A percentile compares a stretch with the other conserved stretches of the same genome.
Evolutionary conservation across 2,888 invertebrate genomes (phyloP).

Genomic region (Anagyrus pseudococci): DNA sequence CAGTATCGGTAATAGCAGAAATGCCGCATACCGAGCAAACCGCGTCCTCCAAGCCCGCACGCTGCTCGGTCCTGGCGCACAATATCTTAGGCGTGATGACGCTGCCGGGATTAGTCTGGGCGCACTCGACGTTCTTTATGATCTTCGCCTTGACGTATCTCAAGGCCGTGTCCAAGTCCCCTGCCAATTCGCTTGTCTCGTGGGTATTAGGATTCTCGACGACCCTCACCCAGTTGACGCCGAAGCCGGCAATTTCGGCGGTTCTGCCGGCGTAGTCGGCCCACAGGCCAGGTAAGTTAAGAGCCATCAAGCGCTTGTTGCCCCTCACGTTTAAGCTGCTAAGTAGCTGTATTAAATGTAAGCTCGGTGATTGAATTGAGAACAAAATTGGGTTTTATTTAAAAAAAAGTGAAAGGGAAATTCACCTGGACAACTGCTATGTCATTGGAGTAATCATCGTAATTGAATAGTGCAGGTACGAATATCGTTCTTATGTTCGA

Average conservation of each 20-base stretch:
- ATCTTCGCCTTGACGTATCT: constrained; percentile 24
- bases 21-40: too few relatives aligned
- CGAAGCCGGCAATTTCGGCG: constrained; percentile 19
- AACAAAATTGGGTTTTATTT: too few relatives aligned
- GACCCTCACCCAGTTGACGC: too few relatives aligned
- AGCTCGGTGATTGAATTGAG: constrained; percentile 23
- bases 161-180: too few relatives aligned
- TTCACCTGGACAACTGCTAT: constrained; percentile 36
- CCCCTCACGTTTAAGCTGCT: too few relatives aligned
- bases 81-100: constrained; percentile 8
- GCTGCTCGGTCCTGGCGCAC: constrained; percentile 22
- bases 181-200: too few relatives aligned
- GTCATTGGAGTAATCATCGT: constrained; percentile 15
- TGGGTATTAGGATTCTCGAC: too few relatives aligned
- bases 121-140: constrained; percentile 19
- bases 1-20: too few relatives aligned
- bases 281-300: too few relatives aligned
- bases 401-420: too few relatives aligned
- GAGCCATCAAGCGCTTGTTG: too few relatives aligned
- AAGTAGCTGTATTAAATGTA: constrained; percentile 21
- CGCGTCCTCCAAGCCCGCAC: constrained; percentile 1
- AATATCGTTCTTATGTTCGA: constrained; percentile 20
- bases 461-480: constrained; percentile 14
- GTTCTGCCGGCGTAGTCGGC: constrained; percentile 1
- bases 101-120: constrained; percentile 2